Conservation (phyloP, 2,113 vertebrate genomes). For the Micromys minutus region DNA sequence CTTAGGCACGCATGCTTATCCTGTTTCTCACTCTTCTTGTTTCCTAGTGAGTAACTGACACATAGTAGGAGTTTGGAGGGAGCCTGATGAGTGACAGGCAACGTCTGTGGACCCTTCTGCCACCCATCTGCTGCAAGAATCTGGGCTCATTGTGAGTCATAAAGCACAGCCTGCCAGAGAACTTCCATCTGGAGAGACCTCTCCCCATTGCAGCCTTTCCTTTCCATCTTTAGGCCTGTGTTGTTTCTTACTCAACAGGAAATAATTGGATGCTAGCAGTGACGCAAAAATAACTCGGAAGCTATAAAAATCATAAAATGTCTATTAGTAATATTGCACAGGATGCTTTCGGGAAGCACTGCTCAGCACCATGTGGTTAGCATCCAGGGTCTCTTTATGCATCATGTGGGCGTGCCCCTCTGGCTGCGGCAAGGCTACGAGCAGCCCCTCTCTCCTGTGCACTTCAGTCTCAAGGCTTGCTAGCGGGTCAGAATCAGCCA, state of each 20-base stretch:
- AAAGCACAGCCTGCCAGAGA: slow-evolving; percentile 61
- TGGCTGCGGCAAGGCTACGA: background rate
- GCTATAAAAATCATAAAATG: slow-evolving; percentile 59
- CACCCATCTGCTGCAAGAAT: slow-evolving; percentile 56
- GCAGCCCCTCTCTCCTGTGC: background rate
- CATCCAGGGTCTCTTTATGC: background rate
- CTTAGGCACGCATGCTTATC: background rate
- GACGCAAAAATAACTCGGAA: slow-evolving; percentile 73
- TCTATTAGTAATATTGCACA: slow-evolving; percentile 43
- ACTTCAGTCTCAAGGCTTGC: background rate
- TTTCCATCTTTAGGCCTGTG: slow-evolving; percentile 65
- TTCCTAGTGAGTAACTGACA: background rate
- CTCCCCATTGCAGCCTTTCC: slow-evolving; percentile 46
- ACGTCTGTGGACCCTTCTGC: background rate
- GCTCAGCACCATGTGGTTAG: background rate
- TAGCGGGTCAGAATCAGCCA: background rate
- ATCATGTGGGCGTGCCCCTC: background rate
- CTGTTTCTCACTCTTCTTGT: background rate
- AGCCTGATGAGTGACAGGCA: background rate
- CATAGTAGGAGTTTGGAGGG: slow-evolving; percentile 59
- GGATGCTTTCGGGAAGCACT: background rate
- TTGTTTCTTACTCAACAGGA: slow-evolving; percentile 75
- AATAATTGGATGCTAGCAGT: slow-evolving; percentile 64
- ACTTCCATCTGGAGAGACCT: slow-evolving; percentile 69
- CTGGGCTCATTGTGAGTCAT: slow-evolving; percentile 69